These are phyloP conservation scores for Hafferia zeledoni DNA, from an alignment of 2,797 vertebrate species.

Conservation along the genomic window DNA sequence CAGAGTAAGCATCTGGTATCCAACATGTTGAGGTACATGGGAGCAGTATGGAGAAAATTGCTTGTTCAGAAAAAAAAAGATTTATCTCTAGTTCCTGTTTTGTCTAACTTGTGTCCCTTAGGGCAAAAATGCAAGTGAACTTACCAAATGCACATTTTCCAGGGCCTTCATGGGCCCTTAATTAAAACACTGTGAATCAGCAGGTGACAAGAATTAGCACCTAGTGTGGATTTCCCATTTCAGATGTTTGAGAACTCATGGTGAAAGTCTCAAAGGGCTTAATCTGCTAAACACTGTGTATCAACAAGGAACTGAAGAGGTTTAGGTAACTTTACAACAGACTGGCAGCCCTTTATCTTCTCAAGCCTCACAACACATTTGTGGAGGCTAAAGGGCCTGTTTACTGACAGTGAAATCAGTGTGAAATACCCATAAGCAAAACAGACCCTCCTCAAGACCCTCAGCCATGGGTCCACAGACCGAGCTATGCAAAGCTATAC, in stretches of 20 bases:
- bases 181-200: not conserved
- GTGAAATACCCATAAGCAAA: not conserved
- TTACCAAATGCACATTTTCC: not conserved
- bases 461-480: not conserved
- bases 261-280: accelerated
- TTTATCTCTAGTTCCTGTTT: not conserved
- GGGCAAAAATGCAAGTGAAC: not conserved
- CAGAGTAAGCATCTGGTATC: not conserved
- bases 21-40: not conserved
- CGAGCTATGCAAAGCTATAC: not conserved
- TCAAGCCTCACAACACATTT: not conserved
- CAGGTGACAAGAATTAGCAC: not conserved
- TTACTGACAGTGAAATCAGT: not conserved
- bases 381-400: not conserved
- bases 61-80: not conserved
- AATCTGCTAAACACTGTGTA: not conserved
- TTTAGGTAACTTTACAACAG: not conserved
- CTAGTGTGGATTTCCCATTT: not conserved
- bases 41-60: not conserved
- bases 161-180: not conserved
- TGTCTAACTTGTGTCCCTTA: not conserved
- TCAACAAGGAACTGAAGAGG: not conserved
- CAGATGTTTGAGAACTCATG: not conserved
- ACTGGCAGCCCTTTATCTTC: not conserved
- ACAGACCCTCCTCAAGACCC: not conserved